phyloP scores from a whole-genome alignment of 2,797 vertebrate genomes.

The Saxicola maurus region DNA sequence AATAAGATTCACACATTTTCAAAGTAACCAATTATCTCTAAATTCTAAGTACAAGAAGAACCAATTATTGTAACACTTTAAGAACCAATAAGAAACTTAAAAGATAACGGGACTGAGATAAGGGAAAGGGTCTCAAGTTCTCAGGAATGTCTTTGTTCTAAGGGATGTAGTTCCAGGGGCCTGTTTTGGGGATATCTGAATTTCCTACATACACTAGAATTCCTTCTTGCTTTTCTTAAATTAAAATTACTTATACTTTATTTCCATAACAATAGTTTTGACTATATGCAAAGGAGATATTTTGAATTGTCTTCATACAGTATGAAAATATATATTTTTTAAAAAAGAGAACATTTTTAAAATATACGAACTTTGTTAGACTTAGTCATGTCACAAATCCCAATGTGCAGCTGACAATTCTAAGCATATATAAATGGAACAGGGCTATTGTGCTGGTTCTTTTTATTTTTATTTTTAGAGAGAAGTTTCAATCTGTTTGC shows the following conservation, averaged over 20 bases:
- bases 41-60: no score
- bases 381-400: neutral
- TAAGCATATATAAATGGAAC: neutral
- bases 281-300: neutral
- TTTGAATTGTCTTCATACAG: neutral
- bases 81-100: no score
- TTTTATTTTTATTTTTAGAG: neutral
- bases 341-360: neutral
- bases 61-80: no score
- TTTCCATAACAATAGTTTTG: neutral
- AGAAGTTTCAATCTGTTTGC: neutral
- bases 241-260: neutral
- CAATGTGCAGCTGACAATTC: no score
- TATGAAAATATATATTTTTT: neutral
- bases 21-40: no score
- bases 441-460: neutral
- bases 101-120: no score
- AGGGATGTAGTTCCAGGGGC: no score
- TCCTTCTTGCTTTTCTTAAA: neutral
- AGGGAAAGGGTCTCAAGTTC: no score
- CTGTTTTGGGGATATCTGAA: no score
- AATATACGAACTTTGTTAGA: neutral
- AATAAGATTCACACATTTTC: no score
- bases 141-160: no score
- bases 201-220: no score